Base-by-base conservation (phyloP, 2,888 invertebrate species). In the Phyllotreta striolata region DNA sequence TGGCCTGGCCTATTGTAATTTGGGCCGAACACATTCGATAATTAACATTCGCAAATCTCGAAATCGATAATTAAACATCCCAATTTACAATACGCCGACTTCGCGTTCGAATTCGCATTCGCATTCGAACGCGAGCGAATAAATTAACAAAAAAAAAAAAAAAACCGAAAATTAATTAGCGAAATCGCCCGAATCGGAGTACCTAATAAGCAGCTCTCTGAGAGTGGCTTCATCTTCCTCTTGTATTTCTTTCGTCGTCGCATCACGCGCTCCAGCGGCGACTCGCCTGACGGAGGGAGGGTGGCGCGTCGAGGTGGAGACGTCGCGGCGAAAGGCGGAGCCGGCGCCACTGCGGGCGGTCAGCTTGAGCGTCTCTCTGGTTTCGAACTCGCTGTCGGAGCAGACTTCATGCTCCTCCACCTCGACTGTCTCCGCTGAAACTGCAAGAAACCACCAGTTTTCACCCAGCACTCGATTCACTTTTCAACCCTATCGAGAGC, bases 151-250 rank as follows among this genome's bases (percentile, higher is more conserved):
- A 24, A 24, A 24, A 24, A 24, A 24, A 24, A n/a, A n/a, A n/a
- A n/a, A n/a, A n/a, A n/a, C n/a, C n/a, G n/a, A n/a, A n/a, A n/a
- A n/a, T n/a, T n/a, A n/a, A 24, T 24, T 24, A 24, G 24, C 4
- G 24, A 24, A 24, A 3, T 24, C 4, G 24, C 4, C 24, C 24
- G 24, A 24, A 24, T 9, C 3, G 12, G 41, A 72, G 70, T 83
- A 86, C 93, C 93, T 93, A 91, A 93, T 90, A 86, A 94, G 92
- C 88, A 94, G 89, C 90, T 93, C 92, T 88, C 93, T 92, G 86
- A 94, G 91, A 87, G 93, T 93, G 84, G 92, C 91, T 88, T 94
- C 93, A 89, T 94, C 93, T 82, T 87, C 87, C 69, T 76, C 77
- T 82, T 85, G 85, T 84, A 85, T 83, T 86, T 92, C 92, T 86